These are phyloP conservation scores for Mastomys natalensis DNA, from an alignment of 2,113 vertebrate species.

Conservation along the genomic window DNA sequence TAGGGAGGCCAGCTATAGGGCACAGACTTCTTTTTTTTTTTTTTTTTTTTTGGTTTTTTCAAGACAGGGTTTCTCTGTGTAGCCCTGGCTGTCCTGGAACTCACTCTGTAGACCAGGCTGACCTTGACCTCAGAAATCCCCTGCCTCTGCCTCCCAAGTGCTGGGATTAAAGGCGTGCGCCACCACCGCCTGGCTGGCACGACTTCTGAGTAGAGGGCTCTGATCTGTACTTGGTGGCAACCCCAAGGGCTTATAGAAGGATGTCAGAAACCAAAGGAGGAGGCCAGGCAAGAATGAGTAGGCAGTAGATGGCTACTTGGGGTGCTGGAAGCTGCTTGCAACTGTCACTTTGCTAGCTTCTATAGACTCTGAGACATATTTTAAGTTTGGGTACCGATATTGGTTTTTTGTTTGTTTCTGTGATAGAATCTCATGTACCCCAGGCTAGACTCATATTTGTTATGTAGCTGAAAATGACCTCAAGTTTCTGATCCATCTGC, in stretches of 20 bases:
- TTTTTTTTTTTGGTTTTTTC: no score
- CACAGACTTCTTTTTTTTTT: no score
- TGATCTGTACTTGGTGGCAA: not conserved
- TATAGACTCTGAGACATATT: not conserved
- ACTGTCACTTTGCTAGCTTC: not conserved
- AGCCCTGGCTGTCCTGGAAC: no score
- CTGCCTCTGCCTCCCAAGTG: no score
- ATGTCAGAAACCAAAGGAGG: not conserved
- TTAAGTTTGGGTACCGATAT: not conserved
- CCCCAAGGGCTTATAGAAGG: fast-evolving
- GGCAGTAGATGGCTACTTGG: no score
- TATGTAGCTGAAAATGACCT: not conserved
- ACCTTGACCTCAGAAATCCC: no score
- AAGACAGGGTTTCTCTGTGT: no score
- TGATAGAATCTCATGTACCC: not conserved
- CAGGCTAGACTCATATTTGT: not conserved
- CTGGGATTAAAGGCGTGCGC: no score
- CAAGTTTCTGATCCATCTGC: not conserved
- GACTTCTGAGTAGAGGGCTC: not conserved
- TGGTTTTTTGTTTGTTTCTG: not conserved
- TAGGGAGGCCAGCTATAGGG: not conserved
- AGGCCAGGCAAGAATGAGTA: not conserved
- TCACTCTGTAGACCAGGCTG: no score
- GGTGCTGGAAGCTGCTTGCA: not conserved
- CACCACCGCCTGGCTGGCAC: no score